A percentile compares a stretch with the other conserved stretches of the same genome.
Evolutionary conservation across 2,797 vertebrate species (phyloP).

Genomic region (Phataginus tricuspis): DNA sequence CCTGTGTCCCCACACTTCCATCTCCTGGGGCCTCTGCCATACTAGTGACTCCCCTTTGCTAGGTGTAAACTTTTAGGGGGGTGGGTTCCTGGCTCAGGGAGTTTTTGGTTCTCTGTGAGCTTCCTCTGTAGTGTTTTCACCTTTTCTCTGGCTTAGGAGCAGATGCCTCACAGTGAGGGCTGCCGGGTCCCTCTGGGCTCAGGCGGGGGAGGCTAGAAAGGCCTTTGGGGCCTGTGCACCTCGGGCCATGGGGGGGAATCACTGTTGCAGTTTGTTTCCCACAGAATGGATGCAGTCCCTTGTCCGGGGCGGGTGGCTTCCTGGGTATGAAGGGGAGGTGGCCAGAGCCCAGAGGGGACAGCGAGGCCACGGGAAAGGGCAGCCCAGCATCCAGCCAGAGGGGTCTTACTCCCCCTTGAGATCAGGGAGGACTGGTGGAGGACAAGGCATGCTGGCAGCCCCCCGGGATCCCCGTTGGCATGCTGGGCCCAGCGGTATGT

Average conservation of each 20-base stretch:
- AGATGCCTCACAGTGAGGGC: background rate
- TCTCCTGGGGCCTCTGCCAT: background rate
- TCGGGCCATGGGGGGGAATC: background rate
- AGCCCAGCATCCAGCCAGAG: conserved; percentile 32
- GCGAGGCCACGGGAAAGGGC: conserved; percentile 67
- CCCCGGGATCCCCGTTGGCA: accelerated
- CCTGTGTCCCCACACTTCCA: background rate
- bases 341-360: background rate
- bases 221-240: background rate
- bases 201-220: background rate
- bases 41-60: background rate
- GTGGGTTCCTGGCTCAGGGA: accelerated
- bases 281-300: background rate
- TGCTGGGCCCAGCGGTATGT: background rate
- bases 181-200: background rate
- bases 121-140: background rate
- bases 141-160: background rate
- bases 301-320: background rate
- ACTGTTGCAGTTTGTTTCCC: background rate
- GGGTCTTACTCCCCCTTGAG: background rate
- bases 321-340: background rate
- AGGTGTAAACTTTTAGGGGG: background rate
- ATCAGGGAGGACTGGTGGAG: background rate
- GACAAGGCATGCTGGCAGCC: background rate
- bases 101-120: background rate